Evolutionary conservation across 1,140 invertebrate genomes (phyloP), one percentile per base, ranked within the genome.

Genomic region (Macrocentrus cingulum): DNA sequence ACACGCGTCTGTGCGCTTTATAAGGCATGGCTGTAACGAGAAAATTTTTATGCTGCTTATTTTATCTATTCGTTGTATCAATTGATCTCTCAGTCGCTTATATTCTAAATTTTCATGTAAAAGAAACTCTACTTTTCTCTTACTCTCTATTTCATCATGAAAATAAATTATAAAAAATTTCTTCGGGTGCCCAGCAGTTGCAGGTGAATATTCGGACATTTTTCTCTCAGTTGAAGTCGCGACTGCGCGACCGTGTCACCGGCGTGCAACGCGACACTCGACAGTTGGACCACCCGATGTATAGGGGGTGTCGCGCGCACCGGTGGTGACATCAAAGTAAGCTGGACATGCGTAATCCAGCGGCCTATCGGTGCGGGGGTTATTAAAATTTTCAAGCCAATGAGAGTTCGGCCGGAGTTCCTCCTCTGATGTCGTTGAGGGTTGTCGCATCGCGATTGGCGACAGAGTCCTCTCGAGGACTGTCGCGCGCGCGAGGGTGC

Each of bases 301-400:
- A 29, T 29, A 5, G 9, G 9, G 25, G 4, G 68, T 73, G 68
- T 69, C 70, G 71, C 64, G 58, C 53, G 54, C 19, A 36, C 37
- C 55, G 74, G 73, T n/a, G n/a, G n/a, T 77, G 77, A 77, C 76
- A 78, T 70, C 66, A 51, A 39, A 34, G 22, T 46, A 63, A 53
- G 51, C 54, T 66, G 71, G 73, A 76, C 77, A 80, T 80, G 77
- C 77, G 77, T 80, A 78, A 72, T 77, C 53, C 63, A 61, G 52
- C 61, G 64, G 63, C 77, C 77, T 80, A 80, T 79, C 76, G 66
- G 66, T 68, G 69, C 55, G 59, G 61, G 65, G 61, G 69, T 75
- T 79, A 77, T 79, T 79, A 80, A 80, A 78, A 78, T 78, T 79
- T 75, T 77, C 64, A 65, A 77, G 56, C 76, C 77, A 80, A 80